phyloP scores from a whole-genome alignment of 1,140 invertebrate genomes.

The Drosophila nebulosa region DNA sequence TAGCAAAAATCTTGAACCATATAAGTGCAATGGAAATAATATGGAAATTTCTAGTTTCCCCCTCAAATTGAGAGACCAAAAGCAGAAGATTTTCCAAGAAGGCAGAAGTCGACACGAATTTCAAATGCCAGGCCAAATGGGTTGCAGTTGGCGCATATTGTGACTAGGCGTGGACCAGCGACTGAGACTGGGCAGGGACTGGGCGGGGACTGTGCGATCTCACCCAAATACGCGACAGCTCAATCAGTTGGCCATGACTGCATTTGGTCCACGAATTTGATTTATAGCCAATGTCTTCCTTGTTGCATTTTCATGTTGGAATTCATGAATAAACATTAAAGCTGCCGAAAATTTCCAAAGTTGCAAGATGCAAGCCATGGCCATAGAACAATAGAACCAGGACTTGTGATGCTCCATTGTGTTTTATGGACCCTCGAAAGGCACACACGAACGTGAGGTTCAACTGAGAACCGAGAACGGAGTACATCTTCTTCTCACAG shows the following conservation, averaged over 20 bases:
- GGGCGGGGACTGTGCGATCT: slow-evolving; percentile 63
- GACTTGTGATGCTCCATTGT: slow-evolving; percentile 66
- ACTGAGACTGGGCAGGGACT: not conserved
- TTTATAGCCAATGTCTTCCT: slow-evolving; percentile 65
- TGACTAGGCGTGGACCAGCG: not conserved
- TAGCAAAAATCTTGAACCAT: slow-evolving; percentile 43
- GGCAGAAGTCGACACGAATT: slow-evolving; percentile 47
- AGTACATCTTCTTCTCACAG: slow-evolving; percentile 52
- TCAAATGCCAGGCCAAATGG: slow-evolving; percentile 49
- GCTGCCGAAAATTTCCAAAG: slow-evolving; percentile 65
- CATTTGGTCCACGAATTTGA: slow-evolving; percentile 57
- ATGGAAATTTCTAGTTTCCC: slow-evolving; percentile 61
- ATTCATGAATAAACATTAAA: slow-evolving; percentile 79
- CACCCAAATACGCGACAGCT: slow-evolving; percentile 75
- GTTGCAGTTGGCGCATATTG: not conserved
- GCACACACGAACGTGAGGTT: slow-evolving; percentile 61
- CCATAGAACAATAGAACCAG: slow-evolving; percentile 63
- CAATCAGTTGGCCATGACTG: slow-evolving; percentile 75
- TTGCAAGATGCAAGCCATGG: slow-evolving; percentile 13
- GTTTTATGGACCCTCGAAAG: slow-evolving; percentile 54
- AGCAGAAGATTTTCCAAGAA: slow-evolving; percentile 40
- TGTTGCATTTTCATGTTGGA: slow-evolving; percentile 74
- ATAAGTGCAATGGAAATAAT: slow-evolving; percentile 41
- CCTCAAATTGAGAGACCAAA: not conserved
- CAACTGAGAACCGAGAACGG: slow-evolving; percentile 17